phyloP scores from a whole-genome alignment of 2,113 vertebrate genomes.

The zebrafish (Danio rerio) region DNA sequence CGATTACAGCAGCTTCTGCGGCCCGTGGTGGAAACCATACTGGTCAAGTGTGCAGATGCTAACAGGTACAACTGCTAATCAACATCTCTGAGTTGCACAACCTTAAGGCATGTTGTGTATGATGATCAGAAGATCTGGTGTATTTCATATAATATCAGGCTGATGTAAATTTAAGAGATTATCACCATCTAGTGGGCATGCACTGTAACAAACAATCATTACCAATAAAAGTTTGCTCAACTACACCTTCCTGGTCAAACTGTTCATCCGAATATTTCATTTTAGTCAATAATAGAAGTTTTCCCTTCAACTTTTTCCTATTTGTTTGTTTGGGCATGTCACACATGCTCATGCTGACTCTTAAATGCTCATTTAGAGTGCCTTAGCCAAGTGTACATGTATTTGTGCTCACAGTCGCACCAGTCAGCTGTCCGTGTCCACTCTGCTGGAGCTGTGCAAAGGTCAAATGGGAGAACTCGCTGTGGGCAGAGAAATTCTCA shows the following conservation, averaged over 20 bases:
- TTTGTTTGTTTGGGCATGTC: background rate
- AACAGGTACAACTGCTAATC: conserved; percentile 78
- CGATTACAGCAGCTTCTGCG: conserved; percentile 86
- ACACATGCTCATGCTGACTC: background rate
- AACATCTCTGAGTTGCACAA: background rate
- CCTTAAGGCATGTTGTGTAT: too few relatives aligned
- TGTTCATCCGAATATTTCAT: too few relatives aligned
- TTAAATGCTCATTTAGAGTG: background rate
- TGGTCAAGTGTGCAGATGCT: conserved; percentile 90
- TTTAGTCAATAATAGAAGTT: too few relatives aligned
- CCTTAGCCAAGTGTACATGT: background rate
- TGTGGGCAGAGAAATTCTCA: conserved; percentile 90
- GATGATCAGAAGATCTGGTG: background rate
- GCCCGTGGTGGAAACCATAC: conserved; percentile 88
- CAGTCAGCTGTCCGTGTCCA: conserved; percentile 90
- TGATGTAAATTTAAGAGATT: background rate
- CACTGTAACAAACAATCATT: background rate
- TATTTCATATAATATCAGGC: background rate
- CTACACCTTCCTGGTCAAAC: too few relatives aligned
- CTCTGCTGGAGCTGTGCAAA: conserved; percentile 87
- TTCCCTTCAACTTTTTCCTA: background rate
- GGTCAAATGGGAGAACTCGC: conserved; percentile 88
- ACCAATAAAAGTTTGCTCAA: background rate
- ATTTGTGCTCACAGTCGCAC: conserved; percentile 78
- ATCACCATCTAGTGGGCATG: conserved; percentile 53